Conservation (phyloP, 2,888 invertebrate species). For the Meliscaeva auricollis region DNA sequence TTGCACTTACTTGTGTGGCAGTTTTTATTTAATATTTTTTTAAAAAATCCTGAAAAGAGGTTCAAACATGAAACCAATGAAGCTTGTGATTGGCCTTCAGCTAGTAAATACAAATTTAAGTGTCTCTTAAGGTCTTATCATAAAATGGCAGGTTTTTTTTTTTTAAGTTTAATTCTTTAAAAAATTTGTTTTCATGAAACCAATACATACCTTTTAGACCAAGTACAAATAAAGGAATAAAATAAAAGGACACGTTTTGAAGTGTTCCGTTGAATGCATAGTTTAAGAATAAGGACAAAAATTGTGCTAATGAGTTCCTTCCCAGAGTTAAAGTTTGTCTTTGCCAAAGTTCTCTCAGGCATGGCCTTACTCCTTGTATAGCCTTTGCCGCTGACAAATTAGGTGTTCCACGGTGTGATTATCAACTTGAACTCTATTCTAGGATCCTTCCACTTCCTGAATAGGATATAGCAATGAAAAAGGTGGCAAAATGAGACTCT, state of each 20-base stretch:
- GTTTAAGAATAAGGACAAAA: slow-evolving; percentile 56
- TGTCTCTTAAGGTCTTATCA: too few species aligned
- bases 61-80: too few species aligned
- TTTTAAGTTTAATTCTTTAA: background rate
- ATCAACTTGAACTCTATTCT: slow-evolving; percentile 68
- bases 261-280: slow-evolving; percentile 41
- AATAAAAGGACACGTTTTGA: slow-evolving; percentile 28
- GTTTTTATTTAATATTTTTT: background rate
- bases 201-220: background rate
- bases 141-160: background rate
- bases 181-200: background rate
- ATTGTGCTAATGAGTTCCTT: slow-evolving; percentile 70
- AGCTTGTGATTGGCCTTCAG: too few species aligned
- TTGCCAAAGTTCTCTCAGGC: slow-evolving; percentile 26
- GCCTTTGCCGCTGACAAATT: slow-evolving; percentile 57
- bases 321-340: slow-evolving; percentile 40
- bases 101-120: too few species aligned
- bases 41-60: too few species aligned
- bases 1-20: background rate
- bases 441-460: slow-evolving; percentile 44
- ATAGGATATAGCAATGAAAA: background rate
- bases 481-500: slow-evolving; percentile 9
- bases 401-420: slow-evolving; percentile 70
- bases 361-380: slow-evolving; percentile 23
- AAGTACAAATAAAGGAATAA: background rate